phyloP scores from a whole-genome alignment of 23 tunicate species.

The Styela clava region DNA sequence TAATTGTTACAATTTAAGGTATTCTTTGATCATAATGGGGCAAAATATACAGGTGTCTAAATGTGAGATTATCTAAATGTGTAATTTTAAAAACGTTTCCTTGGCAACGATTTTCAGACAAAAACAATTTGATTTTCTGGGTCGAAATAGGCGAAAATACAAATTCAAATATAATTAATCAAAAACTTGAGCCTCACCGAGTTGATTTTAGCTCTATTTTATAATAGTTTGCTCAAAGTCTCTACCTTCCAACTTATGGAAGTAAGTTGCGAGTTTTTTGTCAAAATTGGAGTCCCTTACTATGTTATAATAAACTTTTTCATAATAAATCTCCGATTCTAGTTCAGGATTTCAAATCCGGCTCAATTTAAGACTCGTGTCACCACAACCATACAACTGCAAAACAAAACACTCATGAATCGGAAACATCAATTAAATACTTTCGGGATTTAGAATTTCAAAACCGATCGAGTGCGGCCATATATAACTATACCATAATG shows the following conservation, averaged over 20 bases:
- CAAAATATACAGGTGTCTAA: background rate
- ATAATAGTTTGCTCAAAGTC: too few relatives aligned
- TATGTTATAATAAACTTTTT: too few relatives aligned
- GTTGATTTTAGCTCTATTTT: too few relatives aligned
- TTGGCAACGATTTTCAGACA: too few relatives aligned
- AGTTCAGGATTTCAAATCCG: background rate
- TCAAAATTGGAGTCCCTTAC: too few relatives aligned
- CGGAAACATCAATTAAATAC: background rate
- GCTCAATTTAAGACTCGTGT: background rate
- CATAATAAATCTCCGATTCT: too few relatives aligned
- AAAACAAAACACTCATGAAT: background rate
- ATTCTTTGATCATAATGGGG: background rate
- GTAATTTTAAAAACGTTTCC: background rate
- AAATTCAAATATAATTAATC: too few relatives aligned
- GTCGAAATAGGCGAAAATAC: too few relatives aligned
- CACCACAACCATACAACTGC: background rate
- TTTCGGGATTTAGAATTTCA: background rate
- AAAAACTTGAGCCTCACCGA: too few relatives aligned
- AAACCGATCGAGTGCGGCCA: background rate
- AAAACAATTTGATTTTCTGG: too few relatives aligned
- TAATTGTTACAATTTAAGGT: background rate
- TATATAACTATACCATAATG: background rate
- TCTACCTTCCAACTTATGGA: too few relatives aligned
- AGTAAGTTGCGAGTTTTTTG: too few relatives aligned
- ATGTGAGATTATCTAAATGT: background rate